A percentile compares a stretch with the other conserved stretches of the same genome.
Evolutionary conservation across 2,888 invertebrate species (phyloP).

Genomic region (Tetranychus truncatus): DNA sequence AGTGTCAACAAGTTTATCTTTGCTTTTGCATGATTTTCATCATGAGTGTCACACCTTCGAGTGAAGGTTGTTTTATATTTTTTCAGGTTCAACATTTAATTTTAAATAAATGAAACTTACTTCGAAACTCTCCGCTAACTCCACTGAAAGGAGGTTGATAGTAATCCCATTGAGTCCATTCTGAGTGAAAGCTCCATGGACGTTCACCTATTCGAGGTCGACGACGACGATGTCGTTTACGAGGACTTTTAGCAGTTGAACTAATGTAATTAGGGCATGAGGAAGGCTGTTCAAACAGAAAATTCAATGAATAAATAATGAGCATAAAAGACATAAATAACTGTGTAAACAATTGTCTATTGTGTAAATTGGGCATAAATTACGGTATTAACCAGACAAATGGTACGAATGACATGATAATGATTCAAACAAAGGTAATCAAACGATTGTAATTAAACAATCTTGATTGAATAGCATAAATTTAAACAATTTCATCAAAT

Average conservation of each 20-base stretch:
- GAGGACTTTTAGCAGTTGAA: conserved; percentile 6
- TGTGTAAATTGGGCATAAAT: not conserved
- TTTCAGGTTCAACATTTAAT: no score
- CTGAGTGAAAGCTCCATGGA: conserved; percentile 22
- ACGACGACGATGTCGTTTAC: conserved; percentile 16
- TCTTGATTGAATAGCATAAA: no score
- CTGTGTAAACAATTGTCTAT: not conserved
- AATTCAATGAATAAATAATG: not conserved
- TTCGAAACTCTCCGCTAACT: conserved; percentile 14
- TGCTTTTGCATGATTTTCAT: no score
- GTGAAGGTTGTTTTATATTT: no score
- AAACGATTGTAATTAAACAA: no score
- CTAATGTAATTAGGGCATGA: conserved; percentile 14
- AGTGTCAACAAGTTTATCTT: no score
- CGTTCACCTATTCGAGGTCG: conserved; percentile 15
- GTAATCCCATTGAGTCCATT: conserved; percentile 22
- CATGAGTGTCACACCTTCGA: no score
- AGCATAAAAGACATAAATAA: no score
- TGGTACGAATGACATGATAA: no score
- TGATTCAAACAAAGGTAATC: no score
- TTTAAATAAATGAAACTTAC: not conserved
- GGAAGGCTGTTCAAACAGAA: conserved; percentile 13
- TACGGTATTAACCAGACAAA: no score
- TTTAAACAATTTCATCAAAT: no score
- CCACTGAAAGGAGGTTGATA: conserved; percentile 18